A percentile compares a stretch with the other conserved stretches of the same genome.
phyloP scores from a whole-genome alignment of 2,888 invertebrate species.

The Eupithecia vulgata region DNA sequence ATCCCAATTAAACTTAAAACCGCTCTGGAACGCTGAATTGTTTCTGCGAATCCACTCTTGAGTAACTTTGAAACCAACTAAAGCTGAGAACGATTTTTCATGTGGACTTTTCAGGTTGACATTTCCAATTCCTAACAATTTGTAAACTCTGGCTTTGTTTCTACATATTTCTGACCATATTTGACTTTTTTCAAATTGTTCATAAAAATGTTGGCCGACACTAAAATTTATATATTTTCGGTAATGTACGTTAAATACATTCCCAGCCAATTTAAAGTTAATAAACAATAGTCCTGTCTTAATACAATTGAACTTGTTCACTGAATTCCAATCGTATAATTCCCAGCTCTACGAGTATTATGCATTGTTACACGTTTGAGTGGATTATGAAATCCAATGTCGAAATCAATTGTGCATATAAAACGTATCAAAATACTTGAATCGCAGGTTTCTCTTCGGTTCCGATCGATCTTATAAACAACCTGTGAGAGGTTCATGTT shows the following conservation, averaged over 20 bases:
- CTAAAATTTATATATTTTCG: not conserved
- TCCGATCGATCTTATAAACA: conserved; percentile 11
- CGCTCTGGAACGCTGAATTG: not conserved
- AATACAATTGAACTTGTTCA: conserved; percentile 6
- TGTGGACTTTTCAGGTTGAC: not conserved
- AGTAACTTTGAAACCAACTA: not conserved
- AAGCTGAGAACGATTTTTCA: not conserved
- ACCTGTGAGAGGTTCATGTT: not conserved
- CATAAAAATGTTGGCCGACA: not conserved
- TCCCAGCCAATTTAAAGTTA: not conserved
- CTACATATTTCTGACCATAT: not conserved
- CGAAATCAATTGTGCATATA: conserved; percentile 28
- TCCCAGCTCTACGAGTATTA: conserved; percentile 9
- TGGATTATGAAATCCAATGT: conserved; percentile 26
- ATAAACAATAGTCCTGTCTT: not conserved
- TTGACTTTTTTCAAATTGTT: not conserved
- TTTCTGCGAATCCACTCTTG: conserved; percentile 4
- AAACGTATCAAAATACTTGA: conserved; percentile 9
- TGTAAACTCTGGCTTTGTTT: not conserved
- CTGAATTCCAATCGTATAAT: conserved; percentile 6
- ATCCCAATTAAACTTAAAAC: not conserved
- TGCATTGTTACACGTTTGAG: conserved; percentile 19
- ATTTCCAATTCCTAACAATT: not conserved
- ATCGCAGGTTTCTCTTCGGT: conserved; percentile 23
- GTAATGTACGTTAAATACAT: not conserved